Conservation (phyloP, 2,797 vertebrate species). For the Macropus fuliginosus region DNA sequence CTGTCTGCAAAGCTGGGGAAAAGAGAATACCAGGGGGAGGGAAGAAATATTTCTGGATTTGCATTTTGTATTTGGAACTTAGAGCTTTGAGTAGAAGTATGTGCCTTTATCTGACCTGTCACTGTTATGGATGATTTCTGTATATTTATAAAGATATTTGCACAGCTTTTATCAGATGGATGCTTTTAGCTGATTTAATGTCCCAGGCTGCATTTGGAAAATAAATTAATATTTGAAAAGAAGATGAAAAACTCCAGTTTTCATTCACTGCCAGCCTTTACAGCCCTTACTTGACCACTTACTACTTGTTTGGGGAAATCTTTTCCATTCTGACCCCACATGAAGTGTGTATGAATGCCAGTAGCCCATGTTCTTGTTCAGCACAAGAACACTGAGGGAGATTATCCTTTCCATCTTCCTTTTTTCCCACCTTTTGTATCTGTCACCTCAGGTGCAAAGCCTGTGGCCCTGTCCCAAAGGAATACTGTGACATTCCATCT, state of each 20-base stretch:
- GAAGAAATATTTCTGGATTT: constrained; percentile 75
- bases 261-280: constrained; percentile 33
- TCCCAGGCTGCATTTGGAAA: constrained; percentile 75
- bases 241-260: constrained; percentile 74
- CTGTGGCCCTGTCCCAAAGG: not conserved
- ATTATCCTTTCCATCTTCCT: not conserved
- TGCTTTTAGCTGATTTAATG: constrained; percentile 81
- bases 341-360: not conserved
- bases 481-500: not conserved
- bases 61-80: constrained; percentile 73
- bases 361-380: not conserved
- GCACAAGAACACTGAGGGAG: not conserved
- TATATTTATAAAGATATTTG: constrained; percentile 83
- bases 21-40: constrained; percentile 33
- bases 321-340: not conserved
- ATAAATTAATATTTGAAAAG: constrained; percentile 79
- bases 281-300: not conserved
- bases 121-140: constrained; percentile 84
- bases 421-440: not conserved
- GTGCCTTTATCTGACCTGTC: constrained; percentile 84
- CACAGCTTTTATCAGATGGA: constrained; percentile 83
- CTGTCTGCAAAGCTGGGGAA: constrained; percentile 74
- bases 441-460: not conserved
- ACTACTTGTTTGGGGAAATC: not conserved
- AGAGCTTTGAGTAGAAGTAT: constrained; percentile 76